Base-by-base conservation (phyloP, 2,888 invertebrate genomes). In the Melolontha melolontha region DNA sequence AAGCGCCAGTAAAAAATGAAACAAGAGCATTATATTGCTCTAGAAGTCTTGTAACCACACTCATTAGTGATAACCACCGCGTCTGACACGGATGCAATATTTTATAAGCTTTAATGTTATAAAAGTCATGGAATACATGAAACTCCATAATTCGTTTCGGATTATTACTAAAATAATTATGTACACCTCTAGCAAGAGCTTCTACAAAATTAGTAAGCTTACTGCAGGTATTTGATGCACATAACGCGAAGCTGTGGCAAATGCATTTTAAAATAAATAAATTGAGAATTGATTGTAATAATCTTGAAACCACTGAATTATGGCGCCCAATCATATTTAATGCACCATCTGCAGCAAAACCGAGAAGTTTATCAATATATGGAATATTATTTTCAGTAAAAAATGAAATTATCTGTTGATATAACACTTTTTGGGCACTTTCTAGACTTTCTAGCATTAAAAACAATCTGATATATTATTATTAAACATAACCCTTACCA, bases 321-420 rank as follows among this genome's bases (percentile, higher is more conserved):
- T 75, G 68, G 14, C 51, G 39, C 1, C 77, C 79, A 66, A 77
- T 74, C 79, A 80, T 79, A 1, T 75, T 73, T 70, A 74, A 78
- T 5, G 79, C 79, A n/a, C 80, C 79, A 71, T 80, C 79, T 10
- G 77, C 75, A 22, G 76, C 78, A 70, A 79, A 79, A 0, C 78
- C 79, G n/a, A n/a, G n/a, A n/a, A n/a, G n/a, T n/a, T n/a, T n/a
- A n/a, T n/a, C n/a, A n/a, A n/a, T n/a, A n/a, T n/a, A n/a, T n/a
- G n/a, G n/a, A n/a, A n/a, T n/a, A n/a, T n/a, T n/a, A n/a, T n/a
- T n/a, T n/a, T n/a, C n/a, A n/a, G n/a, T n/a, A n/a, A n/a, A n/a
- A n/a, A n/a, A n/a, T n/a, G n/a, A n/a, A n/a, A n/a, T n/a, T n/a
- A n/a, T n/a, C n/a, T n/a, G n/a, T n/a, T n/a, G n/a, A n/a, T n/a